phyloP scores from a whole-genome alignment of 2,888 invertebrate genomes.

The Ypsolopha sequella region DNA sequence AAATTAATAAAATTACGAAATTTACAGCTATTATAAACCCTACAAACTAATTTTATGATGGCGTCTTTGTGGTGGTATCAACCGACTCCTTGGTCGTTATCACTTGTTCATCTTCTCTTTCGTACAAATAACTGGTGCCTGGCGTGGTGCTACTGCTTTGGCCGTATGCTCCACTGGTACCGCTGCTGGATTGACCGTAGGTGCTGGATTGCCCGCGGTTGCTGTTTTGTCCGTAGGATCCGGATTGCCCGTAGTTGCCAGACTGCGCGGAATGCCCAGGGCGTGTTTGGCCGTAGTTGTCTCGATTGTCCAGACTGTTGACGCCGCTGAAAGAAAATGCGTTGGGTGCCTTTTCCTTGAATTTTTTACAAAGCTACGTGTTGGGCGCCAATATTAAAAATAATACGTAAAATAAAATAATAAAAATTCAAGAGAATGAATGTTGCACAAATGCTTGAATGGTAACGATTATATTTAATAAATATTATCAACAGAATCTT shows the following conservation, averaged over 20 bases:
- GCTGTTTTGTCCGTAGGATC: neutral
- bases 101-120: conserved; percentile 55
- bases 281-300: conserved; percentile 7
- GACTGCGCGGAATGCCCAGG: neutral
- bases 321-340: conserved; percentile 26
- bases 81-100: conserved; percentile 36
- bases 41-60: conserved; percentile 18
- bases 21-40: neutral
- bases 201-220: conserved; percentile 3
- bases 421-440: too few species aligned
- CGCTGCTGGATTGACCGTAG: conserved; percentile 17
- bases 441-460: too few species aligned
- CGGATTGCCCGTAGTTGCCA: neutral
- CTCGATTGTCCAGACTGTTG: conserved; percentile 26
- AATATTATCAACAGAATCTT: too few species aligned
- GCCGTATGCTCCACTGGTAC: conserved; percentile 15
- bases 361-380: too few species aligned
- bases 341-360: neutral
- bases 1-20: too few species aligned
- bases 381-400: neutral
- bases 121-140: conserved; percentile 69
- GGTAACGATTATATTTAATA: too few species aligned
- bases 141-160: conserved; percentile 43
- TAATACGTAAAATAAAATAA: too few species aligned
- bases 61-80: conserved; percentile 43